Base-by-base conservation (phyloP, 1,140 invertebrate species). In the Hycleus phaleratus region DNA sequence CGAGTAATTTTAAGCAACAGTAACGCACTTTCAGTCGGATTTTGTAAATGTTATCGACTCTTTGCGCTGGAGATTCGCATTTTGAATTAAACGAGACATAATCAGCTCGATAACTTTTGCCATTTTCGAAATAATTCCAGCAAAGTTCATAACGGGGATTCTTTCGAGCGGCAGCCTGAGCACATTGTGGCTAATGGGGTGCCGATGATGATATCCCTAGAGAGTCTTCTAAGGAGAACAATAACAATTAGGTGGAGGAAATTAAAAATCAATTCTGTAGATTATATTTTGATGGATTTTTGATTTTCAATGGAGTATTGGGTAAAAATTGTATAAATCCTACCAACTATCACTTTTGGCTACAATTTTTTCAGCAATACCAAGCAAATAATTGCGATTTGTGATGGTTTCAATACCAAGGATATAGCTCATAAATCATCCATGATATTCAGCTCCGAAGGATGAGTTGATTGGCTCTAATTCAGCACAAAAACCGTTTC, bases 101-200 rank as follows among this genome's bases (percentile, higher is more conserved):
- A 12, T 12, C 12, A 12, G 12, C 12, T 12, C 1, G 12, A 12
- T 12, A 12, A 12, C 12, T 12, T 12, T 12, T 12, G 12, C 12
- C 12, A 12, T 12, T 12, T 12, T 12, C 12, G 12, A 12, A 12
- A 12, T 12, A 12, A 18, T 18, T 18, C 18, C 18, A 18, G 18
- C 18, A 18, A 18, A 18, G 1, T 18, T 18, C 2, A 18, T 18
- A 18, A 18, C 18, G 18, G 18, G 1, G 18, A 18, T 18, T 18
- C 1, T 1, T 18, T 18, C 18, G 12, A 12, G 12, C 12, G 12
- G 12, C 12, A 12, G 12, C 12, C 12, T 12, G 12, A 0, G 12
- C 96, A 96, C 8, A 95, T 73, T 0, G 95, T 99, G 11, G 97
- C 94, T 65, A 98, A 76, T 10, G 94, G 93, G 72, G 97, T 95